These are phyloP conservation scores for Callocephalon fimbriatum DNA, from an alignment of 2,113 vertebrate genomes.

Conservation along the genomic window DNA sequence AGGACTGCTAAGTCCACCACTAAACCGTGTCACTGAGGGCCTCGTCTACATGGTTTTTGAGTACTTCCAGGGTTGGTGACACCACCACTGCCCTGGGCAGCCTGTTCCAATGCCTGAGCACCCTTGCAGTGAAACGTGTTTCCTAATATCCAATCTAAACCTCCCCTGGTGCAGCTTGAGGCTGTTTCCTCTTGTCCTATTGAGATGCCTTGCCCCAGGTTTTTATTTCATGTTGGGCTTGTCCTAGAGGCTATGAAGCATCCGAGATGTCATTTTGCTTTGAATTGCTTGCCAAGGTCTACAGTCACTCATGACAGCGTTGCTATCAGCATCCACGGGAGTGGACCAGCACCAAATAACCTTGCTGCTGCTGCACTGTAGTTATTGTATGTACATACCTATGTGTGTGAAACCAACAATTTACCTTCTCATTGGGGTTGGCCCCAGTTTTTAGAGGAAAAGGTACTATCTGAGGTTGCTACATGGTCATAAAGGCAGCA, in stretches of 20 bases:
- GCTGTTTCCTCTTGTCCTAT: neutral
- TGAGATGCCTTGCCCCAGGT: neutral
- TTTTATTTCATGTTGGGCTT: neutral
- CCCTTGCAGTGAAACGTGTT: neutral
- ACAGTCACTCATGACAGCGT: accelerated
- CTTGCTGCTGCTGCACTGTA: neutral
- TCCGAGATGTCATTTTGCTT: neutral
- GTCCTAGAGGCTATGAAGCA: neutral
- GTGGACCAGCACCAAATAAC: neutral
- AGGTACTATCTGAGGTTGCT: neutral
- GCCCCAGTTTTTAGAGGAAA: neutral
- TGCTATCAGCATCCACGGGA: accelerated
- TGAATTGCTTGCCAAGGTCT: neutral
- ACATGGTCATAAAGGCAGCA: neutral
- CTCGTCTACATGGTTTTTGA: neutral
- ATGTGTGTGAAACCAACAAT: neutral
- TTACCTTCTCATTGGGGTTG: neutral
- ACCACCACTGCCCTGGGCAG: neutral
- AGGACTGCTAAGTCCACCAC: neutral
- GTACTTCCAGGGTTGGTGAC: neutral
- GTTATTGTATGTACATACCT: accelerated
- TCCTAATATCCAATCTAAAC: neutral
- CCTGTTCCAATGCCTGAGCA: neutral
- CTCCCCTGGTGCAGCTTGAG: neutral
- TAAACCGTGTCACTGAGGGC: neutral